phyloP scores from a whole-genome alignment of 2,797 vertebrate genomes.

The Ceryle rudis region DNA sequence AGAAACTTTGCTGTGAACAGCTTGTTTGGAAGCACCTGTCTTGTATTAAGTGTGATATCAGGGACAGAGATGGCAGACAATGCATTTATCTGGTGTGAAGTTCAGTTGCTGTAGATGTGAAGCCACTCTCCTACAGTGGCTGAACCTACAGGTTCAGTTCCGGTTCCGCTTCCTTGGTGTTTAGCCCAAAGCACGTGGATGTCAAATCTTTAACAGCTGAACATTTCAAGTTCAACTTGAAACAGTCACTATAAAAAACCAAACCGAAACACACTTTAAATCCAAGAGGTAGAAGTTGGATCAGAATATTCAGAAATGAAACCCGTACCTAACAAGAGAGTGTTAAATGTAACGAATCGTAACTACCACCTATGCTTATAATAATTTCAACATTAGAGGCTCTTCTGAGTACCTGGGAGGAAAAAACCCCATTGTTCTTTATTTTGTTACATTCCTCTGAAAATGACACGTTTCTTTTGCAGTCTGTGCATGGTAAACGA shows the following conservation, averaged over 20 bases:
- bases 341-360: fast-evolving
- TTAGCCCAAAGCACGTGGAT: neutral
- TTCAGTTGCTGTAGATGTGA: neutral
- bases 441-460: neutral
- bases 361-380: neutral
- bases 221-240: neutral
- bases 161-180: fast-evolving
- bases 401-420: neutral
- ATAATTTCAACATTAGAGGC: neutral
- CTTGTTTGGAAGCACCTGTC: neutral
- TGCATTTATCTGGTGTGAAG: neutral
- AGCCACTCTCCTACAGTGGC: neutral
- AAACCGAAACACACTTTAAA: neutral
- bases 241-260: neutral
- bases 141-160: too few species aligned
- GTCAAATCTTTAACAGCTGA: neutral
- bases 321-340: fast-evolving
- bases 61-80: neutral
- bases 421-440: neutral
- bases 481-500: neutral
- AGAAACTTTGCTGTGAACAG: neutral
- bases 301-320: neutral
- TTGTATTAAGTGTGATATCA: neutral
- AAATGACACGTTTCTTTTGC: neutral
- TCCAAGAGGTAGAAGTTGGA: neutral